Evolutionary conservation across 2,113 vertebrate genomes (phyloP), one percentile per base, ranked within the genome.

Genomic region (Lophochroa leadbeateri): DNA sequence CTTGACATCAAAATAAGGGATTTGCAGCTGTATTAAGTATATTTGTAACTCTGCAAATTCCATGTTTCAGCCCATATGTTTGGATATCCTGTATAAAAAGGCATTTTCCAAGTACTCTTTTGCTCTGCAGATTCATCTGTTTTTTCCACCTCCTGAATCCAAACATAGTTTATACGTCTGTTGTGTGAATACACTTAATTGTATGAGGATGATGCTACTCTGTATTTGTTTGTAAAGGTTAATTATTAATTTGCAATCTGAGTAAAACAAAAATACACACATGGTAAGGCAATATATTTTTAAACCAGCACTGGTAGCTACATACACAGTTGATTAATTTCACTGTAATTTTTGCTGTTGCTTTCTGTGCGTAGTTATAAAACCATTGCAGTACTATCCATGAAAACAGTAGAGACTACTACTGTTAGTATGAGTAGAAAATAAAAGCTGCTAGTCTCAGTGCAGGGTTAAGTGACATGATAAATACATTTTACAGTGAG

Each of bases 391-490:
- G 68, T 74, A 57, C 47, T 89, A 19, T 55, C 77, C 52, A 41
- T 78, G 74, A 63, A 75, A 89, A 55, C 33, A 82, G 41, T 13
- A 67, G 68, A 81, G 29, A 79, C 65, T 87, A 35, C 52, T 60
- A 21, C 29, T 68, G 76, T 8, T 47, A 46, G 70, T 39, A 24
- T 35, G 82, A 84, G 82, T 64, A 90, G 87, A 86, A 94, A 87
- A 87, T 79, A 55, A 61, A 97, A 95, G 90, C 94, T 95, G 88
- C 88, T 52, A 82, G 52, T 79, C 78, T 93, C 91, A 65, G 78
- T 64, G 75, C 75, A 82, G 79, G 75, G 74, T 67, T 71, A 89
- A 71, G 89, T 78, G 89, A 84, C 75, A 64, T 4, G 70, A 61
- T 39, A 84, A 82, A n/a, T 24, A 63, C 64, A 83, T 86, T 94